These are phyloP conservation scores for Elegia similella DNA, from an alignment of 2,888 invertebrate species.

Conservation along the genomic window DNA sequence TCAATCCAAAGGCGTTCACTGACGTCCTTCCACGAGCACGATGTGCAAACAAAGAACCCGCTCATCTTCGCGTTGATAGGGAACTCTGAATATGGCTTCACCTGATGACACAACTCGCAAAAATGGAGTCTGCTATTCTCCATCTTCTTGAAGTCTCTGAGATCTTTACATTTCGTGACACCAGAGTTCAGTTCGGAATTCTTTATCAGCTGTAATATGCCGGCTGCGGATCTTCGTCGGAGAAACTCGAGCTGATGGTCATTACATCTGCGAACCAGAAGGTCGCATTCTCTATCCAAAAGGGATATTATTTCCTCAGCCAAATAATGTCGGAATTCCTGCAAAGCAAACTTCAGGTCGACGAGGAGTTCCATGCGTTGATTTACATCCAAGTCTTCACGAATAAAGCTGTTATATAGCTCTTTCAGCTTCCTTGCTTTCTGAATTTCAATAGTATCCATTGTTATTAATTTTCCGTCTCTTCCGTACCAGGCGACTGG, in stretches of 20 bases:
- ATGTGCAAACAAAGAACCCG: slow-evolving; percentile 82
- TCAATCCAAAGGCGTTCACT: slow-evolving; percentile 81
- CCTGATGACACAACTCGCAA: slow-evolving; percentile 85
- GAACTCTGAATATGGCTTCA: slow-evolving; percentile 83
- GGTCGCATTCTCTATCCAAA: slow-evolving; percentile 87
- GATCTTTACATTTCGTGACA: slow-evolving; percentile 74
- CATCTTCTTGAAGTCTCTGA: slow-evolving; percentile 66
- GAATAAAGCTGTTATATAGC: slow-evolving; percentile 85
- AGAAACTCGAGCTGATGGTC: slow-evolving; percentile 83
- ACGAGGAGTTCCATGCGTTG: slow-evolving; percentile 87
- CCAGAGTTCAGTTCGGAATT: slow-evolving; percentile 82
- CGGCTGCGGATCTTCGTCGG: slow-evolving; percentile 83
- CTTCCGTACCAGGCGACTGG: slow-evolving; percentile 89
- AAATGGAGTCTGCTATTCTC: slow-evolving; percentile 61
- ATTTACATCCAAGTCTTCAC: slow-evolving; percentile 80
- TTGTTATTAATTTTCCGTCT: slow-evolving; percentile 85
- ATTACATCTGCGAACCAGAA: slow-evolving; percentile 84
- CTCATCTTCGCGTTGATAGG: slow-evolving; percentile 83
- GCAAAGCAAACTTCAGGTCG: slow-evolving; percentile 85
- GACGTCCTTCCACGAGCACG: slow-evolving; percentile 85
- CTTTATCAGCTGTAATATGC: slow-evolving; percentile 80
- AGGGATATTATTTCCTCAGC: slow-evolving; percentile 83
- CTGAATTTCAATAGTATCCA: slow-evolving; percentile 92
- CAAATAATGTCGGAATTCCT: slow-evolving; percentile 79
- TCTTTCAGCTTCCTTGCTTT: slow-evolving; percentile 88